Evolutionary conservation across 2,797 vertebrate genomes (phyloP).

Genomic region (Taenioides sp.): DNA sequence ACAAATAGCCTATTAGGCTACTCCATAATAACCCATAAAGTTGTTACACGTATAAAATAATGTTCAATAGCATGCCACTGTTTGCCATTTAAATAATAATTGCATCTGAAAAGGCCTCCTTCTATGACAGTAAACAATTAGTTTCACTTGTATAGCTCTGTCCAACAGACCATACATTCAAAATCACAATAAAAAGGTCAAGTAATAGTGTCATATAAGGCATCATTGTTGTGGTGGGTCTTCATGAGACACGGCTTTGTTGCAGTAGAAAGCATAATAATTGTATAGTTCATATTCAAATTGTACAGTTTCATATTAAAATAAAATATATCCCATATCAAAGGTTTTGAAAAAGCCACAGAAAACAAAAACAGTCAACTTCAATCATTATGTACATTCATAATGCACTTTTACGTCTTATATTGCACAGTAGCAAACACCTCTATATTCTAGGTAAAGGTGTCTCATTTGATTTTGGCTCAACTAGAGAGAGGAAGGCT

Average conservation of each 20-base stretch:
- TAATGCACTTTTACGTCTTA: conserved; percentile 57
- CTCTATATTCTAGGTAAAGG: conserved; percentile 42
- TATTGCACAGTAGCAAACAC: conserved; percentile 80
- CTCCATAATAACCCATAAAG: conserved; percentile 54
- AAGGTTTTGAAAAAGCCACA: conserved; percentile 15
- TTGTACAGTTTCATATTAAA: conserved; percentile 23
- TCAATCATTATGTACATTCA: conserved; percentile 59
- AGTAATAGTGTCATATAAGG: conserved; percentile 11
- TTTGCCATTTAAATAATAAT: conserved; percentile 28
- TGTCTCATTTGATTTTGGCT: conserved; percentile 49
- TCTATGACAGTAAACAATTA: background rate
- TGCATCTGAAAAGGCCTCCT: background rate
- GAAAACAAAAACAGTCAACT: conserved; percentile 27
- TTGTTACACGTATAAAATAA: conserved; percentile 22
- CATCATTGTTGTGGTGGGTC: conserved; percentile 1
- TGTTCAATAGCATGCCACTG: conserved; percentile 14
- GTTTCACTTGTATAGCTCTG: conserved; percentile 18
- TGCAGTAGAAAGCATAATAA: conserved; percentile 17
- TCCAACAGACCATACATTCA: conserved; percentile 32
- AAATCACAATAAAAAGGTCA: conserved; percentile 44
- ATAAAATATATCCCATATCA: conserved; percentile 11
- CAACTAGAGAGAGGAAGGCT: conserved; percentile 50
- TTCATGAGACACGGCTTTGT: conserved; percentile 10
- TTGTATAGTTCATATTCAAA: background rate
- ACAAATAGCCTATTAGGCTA: conserved; percentile 47